Evolutionary conservation across 2,113 vertebrate species (phyloP), one percentile per base, ranked within the genome.

Genomic region (Bubo scandiacus): DNA sequence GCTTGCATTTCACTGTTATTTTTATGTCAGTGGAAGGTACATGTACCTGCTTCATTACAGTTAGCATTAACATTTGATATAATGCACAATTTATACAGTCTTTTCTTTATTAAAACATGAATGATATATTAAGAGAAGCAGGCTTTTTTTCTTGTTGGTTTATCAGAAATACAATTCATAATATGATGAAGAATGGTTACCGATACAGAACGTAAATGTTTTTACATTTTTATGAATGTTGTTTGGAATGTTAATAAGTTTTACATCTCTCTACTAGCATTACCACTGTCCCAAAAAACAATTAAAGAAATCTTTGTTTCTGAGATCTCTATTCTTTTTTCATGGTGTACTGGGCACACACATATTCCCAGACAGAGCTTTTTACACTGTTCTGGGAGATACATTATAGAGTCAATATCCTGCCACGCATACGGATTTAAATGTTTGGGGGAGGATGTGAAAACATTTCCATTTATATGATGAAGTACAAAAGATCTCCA

Each of bases 401-500:
- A 85, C 25, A 59, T 87, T 77, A 55, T 36, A 63, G 11, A 92
- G 71, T 94, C 74, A 89, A 82, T 81, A 93, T 79, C 42, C 55
- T 67, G n/a, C 80, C 54, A 47, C 88, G 68, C 72, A 61, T 67
- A 45, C 22, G 87, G 29, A 81, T 36, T 85, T 83, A 63, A 65
- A 80, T 86, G 89, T 66, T 38, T 66, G 66, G 20, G 6, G 52
- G 12, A 80, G 21, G 55, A 68, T 88, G 61, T 72, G 73, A 34
- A 87, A 43, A 72, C 36, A 51, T 43, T 95, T 49, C 29, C 52
- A 70, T 75, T 97, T 88, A 67, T 7, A n/a, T 73, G 66, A 74
- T 49, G 15, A 66, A 94, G 85, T 95, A 86, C n/a, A 68, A 92
- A 36, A 91, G 34, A 55, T 59, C 88, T 95, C 72, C 61, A 86